Base-by-base conservation (phyloP, 2,113 vertebrate genomes). In the Rhipidura dahli region DNA sequence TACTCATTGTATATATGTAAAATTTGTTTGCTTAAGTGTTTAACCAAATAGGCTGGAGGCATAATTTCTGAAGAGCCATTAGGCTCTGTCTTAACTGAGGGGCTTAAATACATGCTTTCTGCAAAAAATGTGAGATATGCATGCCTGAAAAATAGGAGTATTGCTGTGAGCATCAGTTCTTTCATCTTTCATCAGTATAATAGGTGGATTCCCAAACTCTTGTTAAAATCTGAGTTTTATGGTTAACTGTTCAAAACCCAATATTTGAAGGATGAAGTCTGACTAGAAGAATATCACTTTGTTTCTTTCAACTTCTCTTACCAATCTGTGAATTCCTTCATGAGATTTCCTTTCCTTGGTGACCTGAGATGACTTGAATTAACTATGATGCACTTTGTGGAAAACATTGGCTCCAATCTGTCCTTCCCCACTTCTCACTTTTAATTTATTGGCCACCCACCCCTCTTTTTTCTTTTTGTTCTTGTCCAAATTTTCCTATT, bases 391-490 rank as follows among this genome's bases (percentile, higher is more conserved):
- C 35, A 70, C 79, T 94, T 37, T 80, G 79, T 93, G 89, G 95
- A 97, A 97, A 97, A 96, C 77, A 94, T 86, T 94, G 54, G 77
- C 80, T 94, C 77, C 78, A 65, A 39, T 66, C 64, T 33, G 3
- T 76, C 90, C 90, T 93, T 84, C 82, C 47, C 79, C 45, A 92
- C 90, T 93, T 96, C 90, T 91, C 89, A 94, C 87, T 92, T 93
- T 44, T 95, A 95, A 96, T 95, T 97, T 95, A 96, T 91, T 97
- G 95, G 95, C 95, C 91, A 96, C 91, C 93, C 90, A 96, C 57
- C 69, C 76, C 65, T 91, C 53, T 81, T 92, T 93, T 78, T 94
- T 93, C 81, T 96, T 94, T 92, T 94, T 86, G 70, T 86, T 95
- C 65, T 95, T 83, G 72, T 94, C 96, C 93, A 94, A 76, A 94